Percentiles rank a stretch among this genome's conserved stretches.
Evolutionary conservation across 2,888 invertebrate species (phyloP).

Genomic region (Acronicta psi): DNA sequence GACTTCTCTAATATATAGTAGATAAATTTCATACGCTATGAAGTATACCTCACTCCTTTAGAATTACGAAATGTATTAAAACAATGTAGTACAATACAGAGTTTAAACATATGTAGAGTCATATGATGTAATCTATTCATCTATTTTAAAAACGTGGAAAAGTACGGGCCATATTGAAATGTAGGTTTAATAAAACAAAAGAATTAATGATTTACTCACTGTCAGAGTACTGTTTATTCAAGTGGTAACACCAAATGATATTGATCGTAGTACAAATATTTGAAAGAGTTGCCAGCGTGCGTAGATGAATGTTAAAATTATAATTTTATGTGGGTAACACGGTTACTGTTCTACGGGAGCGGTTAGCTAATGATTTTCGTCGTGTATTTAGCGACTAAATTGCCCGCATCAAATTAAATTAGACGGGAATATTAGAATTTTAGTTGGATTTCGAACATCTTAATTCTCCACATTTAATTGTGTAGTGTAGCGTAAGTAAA

Average conservation of each 20-base stretch:
- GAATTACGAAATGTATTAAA: constrained; percentile 11
- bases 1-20: background rate
- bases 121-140: constrained; percentile 21
- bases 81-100: constrained; percentile 8
- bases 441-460: background rate
- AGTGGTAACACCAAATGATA: constrained; percentile 49
- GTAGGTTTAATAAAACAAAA: constrained; percentile 59
- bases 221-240: constrained; percentile 60
- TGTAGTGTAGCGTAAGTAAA: background rate
- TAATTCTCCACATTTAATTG: background rate
- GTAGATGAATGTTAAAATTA: constrained; percentile 15
- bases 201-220: constrained; percentile 69
- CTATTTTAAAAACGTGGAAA: constrained; percentile 25
- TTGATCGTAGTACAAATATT: constrained; percentile 41
- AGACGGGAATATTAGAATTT: constrained; percentile 4
- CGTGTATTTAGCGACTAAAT: constrained; percentile 7
- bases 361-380: constrained; percentile 16
- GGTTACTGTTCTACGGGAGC: constrained; percentile 20
- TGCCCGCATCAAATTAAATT: constrained; percentile 5
- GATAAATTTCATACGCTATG: no score
- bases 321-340: constrained; percentile 40
- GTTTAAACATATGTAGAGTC: constrained; percentile 1
- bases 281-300: constrained; percentile 11
- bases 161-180: constrained; percentile 29
- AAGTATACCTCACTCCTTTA: background rate